Conservation (phyloP, 2,888 invertebrate species). For the Chironomus tentans region DNA sequence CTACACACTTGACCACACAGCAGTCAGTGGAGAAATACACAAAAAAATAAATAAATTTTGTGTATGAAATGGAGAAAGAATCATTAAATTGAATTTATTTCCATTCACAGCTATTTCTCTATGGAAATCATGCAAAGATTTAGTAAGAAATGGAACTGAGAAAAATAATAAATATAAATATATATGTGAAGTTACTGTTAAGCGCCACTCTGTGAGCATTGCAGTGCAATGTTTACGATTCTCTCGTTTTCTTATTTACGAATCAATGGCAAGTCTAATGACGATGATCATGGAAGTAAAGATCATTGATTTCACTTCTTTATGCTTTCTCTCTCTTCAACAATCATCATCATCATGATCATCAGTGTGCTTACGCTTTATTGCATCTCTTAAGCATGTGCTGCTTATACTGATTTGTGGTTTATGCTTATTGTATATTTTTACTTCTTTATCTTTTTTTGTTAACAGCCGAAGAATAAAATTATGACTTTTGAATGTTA, state of each 20-base stretch:
- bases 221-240: neutral
- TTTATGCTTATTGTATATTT: too few species aligned
- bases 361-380: neutral
- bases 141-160: neutral
- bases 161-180: neutral
- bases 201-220: neutral
- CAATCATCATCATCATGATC: neutral
- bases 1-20: neutral
- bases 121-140: neutral
- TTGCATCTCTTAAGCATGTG: neutral
- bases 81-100: neutral
- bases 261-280: neutral
- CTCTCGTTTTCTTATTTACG: neutral
- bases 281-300: too few species aligned
- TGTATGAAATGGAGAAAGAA: neutral
- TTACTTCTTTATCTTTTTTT: too few species aligned
- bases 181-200: neutral
- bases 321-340: constrained; percentile 1
- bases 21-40: neutral
- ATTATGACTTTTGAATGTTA: too few species aligned
- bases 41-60: neutral
- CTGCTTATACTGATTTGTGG: neutral
- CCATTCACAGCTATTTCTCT: neutral
- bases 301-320: constrained; percentile 3
- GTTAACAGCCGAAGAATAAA: too few species aligned